Evolutionary conservation across 1,140 invertebrate species (phyloP).

Genomic region (Drosophila quadrilineata): DNA sequence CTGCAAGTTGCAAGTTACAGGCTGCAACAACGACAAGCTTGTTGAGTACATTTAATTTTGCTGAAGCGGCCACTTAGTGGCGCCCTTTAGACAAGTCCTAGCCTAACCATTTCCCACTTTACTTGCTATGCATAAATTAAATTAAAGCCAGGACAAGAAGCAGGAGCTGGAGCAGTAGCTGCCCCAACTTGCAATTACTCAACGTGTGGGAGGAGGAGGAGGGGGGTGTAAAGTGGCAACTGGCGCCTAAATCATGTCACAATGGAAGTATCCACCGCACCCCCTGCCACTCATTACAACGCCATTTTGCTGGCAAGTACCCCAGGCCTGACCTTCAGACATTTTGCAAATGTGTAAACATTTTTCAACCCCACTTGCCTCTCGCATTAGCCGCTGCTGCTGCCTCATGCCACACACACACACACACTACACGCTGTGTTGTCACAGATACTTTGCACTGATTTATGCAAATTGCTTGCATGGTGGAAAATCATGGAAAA

Average conservation of each 20-base stretch:
- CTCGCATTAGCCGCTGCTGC: neutral
- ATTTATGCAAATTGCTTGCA: constrained; percentile 73
- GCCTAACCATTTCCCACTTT: neutral
- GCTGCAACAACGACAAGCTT: constrained; percentile 41
- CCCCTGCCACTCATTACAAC: neutral
- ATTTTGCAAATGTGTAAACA: constrained; percentile 78
- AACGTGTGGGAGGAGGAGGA: constrained; percentile 29
- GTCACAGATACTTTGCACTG: constrained; percentile 76
- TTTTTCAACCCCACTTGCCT: constrained; percentile 50
- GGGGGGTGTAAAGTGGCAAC: no score
- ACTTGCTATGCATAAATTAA: constrained; percentile 63
- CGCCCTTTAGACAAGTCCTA: constrained; percentile 1
- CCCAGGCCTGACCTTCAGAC: constrained; percentile 64
- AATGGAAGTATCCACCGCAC: neutral
- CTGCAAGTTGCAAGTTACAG: constrained; percentile 24
- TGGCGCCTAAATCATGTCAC: constrained; percentile 72
- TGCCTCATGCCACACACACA: neutral
- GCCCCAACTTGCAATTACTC: constrained; percentile 66
- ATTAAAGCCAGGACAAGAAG: constrained; percentile 49
- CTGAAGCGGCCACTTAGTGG: constrained; percentile 74
- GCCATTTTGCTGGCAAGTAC: neutral
- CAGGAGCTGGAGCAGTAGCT: neutral
- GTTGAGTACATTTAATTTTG: constrained; percentile 70
- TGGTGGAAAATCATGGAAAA: constrained; percentile 43
- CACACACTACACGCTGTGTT: constrained; percentile 33